phyloP scores from a whole-genome alignment of 2,113 vertebrate species.

The Redunca redunca region DNA sequence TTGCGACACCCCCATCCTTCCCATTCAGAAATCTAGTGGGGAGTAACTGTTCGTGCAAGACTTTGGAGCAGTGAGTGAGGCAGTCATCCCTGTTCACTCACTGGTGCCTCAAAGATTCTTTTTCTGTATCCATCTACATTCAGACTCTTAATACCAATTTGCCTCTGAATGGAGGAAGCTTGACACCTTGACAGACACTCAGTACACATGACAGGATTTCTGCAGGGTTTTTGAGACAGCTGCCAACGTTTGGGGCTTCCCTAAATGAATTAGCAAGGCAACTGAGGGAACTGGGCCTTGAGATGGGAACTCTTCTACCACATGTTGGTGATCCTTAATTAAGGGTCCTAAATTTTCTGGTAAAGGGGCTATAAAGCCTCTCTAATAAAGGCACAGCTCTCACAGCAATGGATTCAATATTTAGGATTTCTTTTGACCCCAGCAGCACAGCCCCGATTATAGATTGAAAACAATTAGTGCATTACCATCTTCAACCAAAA shows the following conservation, averaged over 20 bases:
- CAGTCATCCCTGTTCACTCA: neutral
- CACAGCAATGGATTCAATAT: neutral
- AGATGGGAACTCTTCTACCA: neutral
- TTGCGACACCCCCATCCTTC: neutral
- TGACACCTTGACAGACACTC: neutral
- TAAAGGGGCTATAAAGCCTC: neutral
- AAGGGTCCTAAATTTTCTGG: neutral
- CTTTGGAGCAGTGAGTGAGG: neutral
- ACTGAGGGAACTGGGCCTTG: neutral
- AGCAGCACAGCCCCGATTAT: neutral
- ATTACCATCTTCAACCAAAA: neutral
- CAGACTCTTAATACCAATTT: neutral
- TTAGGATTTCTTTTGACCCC: neutral
- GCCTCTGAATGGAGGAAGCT: neutral
- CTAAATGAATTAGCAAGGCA: neutral
- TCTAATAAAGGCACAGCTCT: neutral
- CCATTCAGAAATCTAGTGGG: neutral
- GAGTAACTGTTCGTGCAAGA: neutral
- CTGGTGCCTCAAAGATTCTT: neutral
- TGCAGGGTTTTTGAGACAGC: neutral
- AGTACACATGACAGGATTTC: neutral
- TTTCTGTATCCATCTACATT: neutral
- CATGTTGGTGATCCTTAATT: neutral
- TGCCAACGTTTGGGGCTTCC: neutral
- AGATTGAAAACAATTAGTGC: neutral